phyloP scores from a whole-genome alignment of 1,140 invertebrate species.

The Sycobia sp. region DNA sequence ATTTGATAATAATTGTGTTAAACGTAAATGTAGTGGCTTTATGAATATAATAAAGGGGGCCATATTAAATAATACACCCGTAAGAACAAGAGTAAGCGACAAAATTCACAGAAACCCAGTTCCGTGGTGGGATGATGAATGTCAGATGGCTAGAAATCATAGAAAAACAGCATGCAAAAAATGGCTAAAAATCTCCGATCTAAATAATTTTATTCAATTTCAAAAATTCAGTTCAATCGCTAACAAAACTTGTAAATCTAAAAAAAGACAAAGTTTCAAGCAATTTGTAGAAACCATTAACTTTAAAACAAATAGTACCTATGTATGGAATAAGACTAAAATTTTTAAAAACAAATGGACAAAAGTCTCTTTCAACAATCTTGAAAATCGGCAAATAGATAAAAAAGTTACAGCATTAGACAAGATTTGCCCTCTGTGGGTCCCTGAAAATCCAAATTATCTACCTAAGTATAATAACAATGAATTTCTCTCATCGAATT shows the following conservation, averaged over 20 bases:
- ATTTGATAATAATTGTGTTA: no score
- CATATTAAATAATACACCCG: no score
- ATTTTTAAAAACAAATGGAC: slow-evolving; percentile 2
- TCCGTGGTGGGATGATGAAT: not conserved
- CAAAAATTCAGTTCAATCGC: not conserved
- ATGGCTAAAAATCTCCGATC: not conserved
- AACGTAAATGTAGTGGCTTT: no score
- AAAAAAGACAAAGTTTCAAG: not conserved
- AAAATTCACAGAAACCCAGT: not conserved
- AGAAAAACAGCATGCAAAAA: not conserved
- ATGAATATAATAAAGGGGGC: no score
- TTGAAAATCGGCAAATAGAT: not conserved
- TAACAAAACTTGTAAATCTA: not conserved
- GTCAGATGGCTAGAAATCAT: not conserved
- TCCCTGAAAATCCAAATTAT: no score
- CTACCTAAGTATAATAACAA: not conserved
- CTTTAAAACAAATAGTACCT: not conserved
- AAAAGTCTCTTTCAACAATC: not conserved
- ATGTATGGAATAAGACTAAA: slow-evolving; percentile 17
- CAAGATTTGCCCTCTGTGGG: not conserved
- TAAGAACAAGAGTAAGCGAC: no score
- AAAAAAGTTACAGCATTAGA: not conserved
- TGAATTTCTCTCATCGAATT: not conserved
- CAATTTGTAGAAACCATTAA: not conserved
- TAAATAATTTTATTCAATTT: not conserved